Evolutionary conservation across 2,113 vertebrate genomes (phyloP).

Genomic region (Melanerpes formicivorus): DNA sequence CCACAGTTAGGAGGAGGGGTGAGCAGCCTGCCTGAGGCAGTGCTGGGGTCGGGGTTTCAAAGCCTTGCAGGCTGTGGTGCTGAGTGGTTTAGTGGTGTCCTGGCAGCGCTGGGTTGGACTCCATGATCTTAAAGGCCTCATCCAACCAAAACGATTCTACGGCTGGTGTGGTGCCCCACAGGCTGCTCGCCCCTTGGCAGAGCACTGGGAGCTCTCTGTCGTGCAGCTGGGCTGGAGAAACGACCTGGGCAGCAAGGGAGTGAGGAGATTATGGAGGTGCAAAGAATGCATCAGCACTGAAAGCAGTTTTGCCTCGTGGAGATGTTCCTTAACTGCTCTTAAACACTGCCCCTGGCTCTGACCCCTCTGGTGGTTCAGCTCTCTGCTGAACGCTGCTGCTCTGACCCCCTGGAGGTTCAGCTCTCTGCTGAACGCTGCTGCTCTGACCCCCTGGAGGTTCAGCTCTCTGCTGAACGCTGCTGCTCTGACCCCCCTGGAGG

Average conservation of each 20-base stretch:
- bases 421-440: too few species aligned
- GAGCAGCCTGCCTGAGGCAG: too few species aligned
- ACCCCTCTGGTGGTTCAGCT: not conserved
- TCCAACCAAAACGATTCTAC: too few species aligned
- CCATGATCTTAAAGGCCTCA: too few species aligned
- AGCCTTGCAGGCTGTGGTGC: too few species aligned
- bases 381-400: too few species aligned
- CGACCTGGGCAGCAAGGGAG: rapidly evolving
- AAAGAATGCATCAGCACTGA: rapidly evolving
- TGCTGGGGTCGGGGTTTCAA: too few species aligned
- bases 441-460: not conserved
- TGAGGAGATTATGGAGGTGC: not conserved
- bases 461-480: too few species aligned
- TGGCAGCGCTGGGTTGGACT: too few species aligned
- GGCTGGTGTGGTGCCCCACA: rapidly evolving
- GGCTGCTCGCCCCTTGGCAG: rapidly evolving
- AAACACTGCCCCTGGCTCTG: not conserved
- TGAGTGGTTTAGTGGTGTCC: too few species aligned
- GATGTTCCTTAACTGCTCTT: not conserved
- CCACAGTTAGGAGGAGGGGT: not conserved
- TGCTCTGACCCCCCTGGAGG: not conserved
- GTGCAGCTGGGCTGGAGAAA: not conserved
- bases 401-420: too few species aligned
- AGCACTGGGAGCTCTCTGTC: not conserved
- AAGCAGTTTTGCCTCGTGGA: rapidly evolving